phyloP scores from a whole-genome alignment of 2,113 vertebrate species.

The Neodon shergylaensis region DNA sequence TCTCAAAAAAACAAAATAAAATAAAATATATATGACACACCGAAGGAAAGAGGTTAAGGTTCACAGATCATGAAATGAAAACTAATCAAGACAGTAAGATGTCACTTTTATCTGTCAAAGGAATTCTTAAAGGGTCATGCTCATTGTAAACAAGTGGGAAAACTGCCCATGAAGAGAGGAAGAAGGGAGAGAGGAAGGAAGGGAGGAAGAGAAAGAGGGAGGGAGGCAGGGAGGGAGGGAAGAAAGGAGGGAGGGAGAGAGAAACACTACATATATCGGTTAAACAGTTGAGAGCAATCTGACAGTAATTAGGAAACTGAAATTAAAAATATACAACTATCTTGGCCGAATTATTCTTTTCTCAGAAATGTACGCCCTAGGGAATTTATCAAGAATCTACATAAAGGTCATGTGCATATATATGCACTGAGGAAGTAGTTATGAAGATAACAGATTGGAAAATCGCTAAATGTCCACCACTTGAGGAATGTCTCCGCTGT shows the following conservation, averaged over 20 bases:
- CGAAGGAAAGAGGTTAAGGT: background rate
- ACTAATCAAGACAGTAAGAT: background rate
- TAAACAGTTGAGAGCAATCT: background rate
- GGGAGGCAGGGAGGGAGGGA: background rate
- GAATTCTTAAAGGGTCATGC: background rate
- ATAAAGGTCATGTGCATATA: background rate
- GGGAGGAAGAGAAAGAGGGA: background rate
- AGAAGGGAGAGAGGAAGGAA: no score
- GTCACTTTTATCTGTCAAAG: background rate
- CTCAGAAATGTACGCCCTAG: background rate
- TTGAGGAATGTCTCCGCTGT: background rate
- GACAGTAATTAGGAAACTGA: background rate
- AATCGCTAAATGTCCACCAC: background rate
- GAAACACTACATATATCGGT: background rate
- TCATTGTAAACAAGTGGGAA: background rate
- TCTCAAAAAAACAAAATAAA: no score
- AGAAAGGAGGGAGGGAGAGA: background rate
- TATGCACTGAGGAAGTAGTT: background rate
- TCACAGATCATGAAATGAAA: background rate
- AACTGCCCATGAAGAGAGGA: background rate
- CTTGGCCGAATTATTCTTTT: background rate
- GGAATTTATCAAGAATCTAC: background rate
- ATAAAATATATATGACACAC: background rate
- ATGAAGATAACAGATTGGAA: background rate
- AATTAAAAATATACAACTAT: background rate